These are phyloP conservation scores for Melanotaenia boesemani DNA, from an alignment of 2,797 vertebrate species.

Conservation along the genomic window DNA sequence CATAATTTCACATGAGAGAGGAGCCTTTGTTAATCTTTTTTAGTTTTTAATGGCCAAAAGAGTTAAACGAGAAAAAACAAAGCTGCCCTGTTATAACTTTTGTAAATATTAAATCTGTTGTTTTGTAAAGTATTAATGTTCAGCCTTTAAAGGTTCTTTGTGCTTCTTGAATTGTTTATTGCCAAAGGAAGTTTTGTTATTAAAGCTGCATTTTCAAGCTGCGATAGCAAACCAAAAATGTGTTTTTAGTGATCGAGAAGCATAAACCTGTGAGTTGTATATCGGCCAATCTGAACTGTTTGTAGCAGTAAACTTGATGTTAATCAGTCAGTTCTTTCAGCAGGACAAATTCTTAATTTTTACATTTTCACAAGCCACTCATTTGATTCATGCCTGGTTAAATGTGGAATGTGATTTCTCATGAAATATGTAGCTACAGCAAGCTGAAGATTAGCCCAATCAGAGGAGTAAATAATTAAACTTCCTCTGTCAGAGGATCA, in stretches of 20 bases:
- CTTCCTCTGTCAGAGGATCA: not conserved
- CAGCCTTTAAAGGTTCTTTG: constrained; percentile 38
- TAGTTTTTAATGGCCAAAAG: constrained; percentile 18
- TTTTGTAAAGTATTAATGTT: constrained; percentile 54
- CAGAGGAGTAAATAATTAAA: not conserved
- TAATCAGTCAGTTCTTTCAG: not conserved
- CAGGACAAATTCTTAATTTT: no score
- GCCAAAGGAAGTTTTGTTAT: constrained; percentile 65
- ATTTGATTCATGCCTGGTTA: no score
- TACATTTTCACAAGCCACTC: no score
- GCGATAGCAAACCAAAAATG: constrained; percentile 42
- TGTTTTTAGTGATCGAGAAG: constrained; percentile 16
- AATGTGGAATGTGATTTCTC: not conserved
- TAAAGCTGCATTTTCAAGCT: constrained; percentile 47
- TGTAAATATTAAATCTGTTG: constrained; percentile 40
- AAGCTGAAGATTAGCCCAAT: not conserved
- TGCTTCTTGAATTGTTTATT: constrained; percentile 50
- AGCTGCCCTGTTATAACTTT: constrained; percentile 11
- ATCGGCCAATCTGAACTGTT: not conserved
- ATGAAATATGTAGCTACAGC: not conserved
- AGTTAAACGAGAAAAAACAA: constrained; percentile 2
- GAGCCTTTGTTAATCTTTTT: constrained; percentile 3
- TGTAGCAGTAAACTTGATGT: not conserved
- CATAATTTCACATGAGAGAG: not conserved
- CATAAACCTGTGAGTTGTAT: constrained; percentile 20